phyloP scores from a whole-genome alignment of 1,140 invertebrate genomes.

The Littorina saxatilis region DNA sequence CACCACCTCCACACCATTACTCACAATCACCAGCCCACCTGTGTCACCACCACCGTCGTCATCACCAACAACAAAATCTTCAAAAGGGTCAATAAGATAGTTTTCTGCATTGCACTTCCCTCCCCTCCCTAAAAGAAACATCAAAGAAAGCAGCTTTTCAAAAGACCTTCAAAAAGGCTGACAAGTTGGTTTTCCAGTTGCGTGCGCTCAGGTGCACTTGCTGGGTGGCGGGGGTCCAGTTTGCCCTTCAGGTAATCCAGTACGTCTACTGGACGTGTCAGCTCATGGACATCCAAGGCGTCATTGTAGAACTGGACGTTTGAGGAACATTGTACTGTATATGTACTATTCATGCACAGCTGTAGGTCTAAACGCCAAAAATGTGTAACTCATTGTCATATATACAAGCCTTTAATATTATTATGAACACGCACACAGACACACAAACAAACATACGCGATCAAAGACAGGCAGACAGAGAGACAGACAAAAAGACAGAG shows the following conservation, averaged over 20 bases:
- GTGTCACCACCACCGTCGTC: too few relatives aligned
- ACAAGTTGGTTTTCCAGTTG: neutral
- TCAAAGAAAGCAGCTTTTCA: neutral
- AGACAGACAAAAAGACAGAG: neutral
- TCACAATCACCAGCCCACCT: too few relatives aligned
- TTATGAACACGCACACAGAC: neutral
- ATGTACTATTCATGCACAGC: neutral
- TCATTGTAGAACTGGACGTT: constrained; percentile 34
- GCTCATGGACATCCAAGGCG: constrained; percentile 34
- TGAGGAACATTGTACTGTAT: neutral
- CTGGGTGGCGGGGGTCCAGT: neutral
- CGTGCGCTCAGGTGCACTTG: neutral
- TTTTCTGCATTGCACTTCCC: too few relatives aligned
- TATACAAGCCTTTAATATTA: neutral
- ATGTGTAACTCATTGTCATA: neutral
- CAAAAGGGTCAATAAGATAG: too few relatives aligned
- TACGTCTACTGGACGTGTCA: constrained; percentile 32
- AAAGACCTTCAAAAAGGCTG: neutral
- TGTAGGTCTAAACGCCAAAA: neutral
- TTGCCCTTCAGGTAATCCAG: constrained; percentile 38
- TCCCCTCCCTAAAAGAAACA: neutral
- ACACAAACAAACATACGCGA: constrained; percentile 9
- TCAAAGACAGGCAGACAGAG: neutral
- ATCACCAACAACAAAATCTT: too few relatives aligned
- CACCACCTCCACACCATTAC: too few relatives aligned